These are phyloP conservation scores for Melanotaenia nigrans DNA, from an alignment of 2,797 vertebrate genomes.

Conservation along the genomic window DNA sequence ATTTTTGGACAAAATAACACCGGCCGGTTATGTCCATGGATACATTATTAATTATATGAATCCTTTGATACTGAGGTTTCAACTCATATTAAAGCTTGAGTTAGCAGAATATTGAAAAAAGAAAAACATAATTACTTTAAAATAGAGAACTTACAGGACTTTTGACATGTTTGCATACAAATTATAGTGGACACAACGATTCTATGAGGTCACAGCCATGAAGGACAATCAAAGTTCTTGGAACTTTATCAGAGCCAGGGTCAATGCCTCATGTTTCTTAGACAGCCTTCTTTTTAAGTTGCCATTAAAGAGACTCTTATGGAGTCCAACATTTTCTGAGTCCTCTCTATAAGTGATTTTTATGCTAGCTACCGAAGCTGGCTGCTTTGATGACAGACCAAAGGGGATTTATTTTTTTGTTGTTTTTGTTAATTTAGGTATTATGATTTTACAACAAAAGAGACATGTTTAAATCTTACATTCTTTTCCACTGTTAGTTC, in stretches of 20 bases:
- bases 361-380: neutral
- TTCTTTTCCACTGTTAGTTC: neutral
- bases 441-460: neutral
- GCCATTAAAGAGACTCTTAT: too few species aligned
- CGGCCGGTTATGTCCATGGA: neutral
- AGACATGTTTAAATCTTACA: neutral
- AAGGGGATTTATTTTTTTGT: neutral
- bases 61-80: slow-evolving; percentile 1
- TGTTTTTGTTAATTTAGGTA: neutral
- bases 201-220: neutral
- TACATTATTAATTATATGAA: slow-evolving; percentile 22
- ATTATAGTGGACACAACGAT: too few species aligned
- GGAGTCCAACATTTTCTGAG: too few species aligned
- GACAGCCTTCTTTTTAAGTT: neutral
- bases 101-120: neutral
- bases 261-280: neutral
- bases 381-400: neutral
- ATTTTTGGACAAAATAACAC: neutral
- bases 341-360: too few species aligned
- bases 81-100: neutral
- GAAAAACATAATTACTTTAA: neutral
- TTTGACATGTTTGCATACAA: too few species aligned
- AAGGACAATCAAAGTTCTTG: neutral
- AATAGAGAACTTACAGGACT: neutral
- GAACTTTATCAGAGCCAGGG: neutral